Evolutionary conservation across 2,113 vertebrate species (phyloP), one percentile per base, ranked within the genome.

Genomic region (Capreolus pygargus): DNA sequence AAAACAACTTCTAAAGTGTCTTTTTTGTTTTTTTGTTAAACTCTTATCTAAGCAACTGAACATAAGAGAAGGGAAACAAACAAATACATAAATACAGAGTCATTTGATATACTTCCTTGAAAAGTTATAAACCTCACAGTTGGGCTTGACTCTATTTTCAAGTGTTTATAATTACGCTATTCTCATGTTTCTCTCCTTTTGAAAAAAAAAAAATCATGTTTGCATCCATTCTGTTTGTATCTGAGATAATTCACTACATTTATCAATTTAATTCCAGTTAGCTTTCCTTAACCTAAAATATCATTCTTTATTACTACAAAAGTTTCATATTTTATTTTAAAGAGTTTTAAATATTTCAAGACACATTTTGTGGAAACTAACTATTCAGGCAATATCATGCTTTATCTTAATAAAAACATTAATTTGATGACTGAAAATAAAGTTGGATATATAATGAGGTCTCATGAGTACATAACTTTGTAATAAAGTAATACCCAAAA

Each of bases 91-190:
- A 95, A 98, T 81, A 79, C 81, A 30, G 3, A 55, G 33, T 27
- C 3, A 96, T 98, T 97, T 96, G 36, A 94, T 92, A 91, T 36
- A 93, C 97, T 97, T 70, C 28, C 93, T 89, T 64, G 50, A 92
- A 98, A 98, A 58, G 1, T 3, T 0, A 61, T 92, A 94, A 93
- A 1, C 89, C 13, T 96, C 1, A 0, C 25, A 89, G 30, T 4
- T 96, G 8, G 64, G 0, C 3, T 94, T 60, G 1, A 0, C 36
- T 97, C 27, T 19, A 97, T 93, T 89, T 2, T 97, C 39, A 97
- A 74, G 86, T 55, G 23, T 96, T 95, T 96, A 58, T 93, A 98
- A 89, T 93, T 95, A 91, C 58, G 5, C 0, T 82, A 1, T 19
- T 92, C 5, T 92, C 6, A 67, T 50, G 86, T 9, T 94, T 88